Conservation (phyloP, 92 coral and sea anemone species). For the Muricea muricata region DNA sequence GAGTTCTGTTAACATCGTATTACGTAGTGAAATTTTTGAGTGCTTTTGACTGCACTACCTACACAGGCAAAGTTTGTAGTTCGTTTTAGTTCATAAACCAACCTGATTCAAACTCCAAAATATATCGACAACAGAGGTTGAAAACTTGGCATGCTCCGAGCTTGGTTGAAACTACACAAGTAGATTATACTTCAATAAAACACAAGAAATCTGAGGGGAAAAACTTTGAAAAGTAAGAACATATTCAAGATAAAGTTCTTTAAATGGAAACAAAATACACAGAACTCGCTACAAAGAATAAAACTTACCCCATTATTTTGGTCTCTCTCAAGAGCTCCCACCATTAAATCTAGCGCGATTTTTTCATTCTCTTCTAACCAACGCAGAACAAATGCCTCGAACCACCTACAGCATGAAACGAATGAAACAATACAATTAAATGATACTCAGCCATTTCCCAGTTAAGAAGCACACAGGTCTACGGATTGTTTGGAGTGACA, state of each 20-base stretch:
- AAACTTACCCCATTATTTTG: constrained; percentile 81
- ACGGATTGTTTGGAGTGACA: no score
- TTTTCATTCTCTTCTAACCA: constrained; percentile 99
- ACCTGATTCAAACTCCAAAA: constrained; percentile 96
- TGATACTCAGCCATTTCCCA: background rate
- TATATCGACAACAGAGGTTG: constrained; percentile 96
- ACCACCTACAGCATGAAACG: constrained; percentile 74
- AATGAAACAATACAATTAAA: background rate
- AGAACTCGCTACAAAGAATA: background rate
- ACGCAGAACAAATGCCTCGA: constrained; percentile 92
- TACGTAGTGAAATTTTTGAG: no score
- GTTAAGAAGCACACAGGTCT: background rate
- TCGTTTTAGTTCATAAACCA: constrained; percentile 4
- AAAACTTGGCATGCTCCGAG: constrained; percentile 83
- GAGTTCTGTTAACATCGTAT: no score
- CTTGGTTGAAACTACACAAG: constrained; percentile 81
- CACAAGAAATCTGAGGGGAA: no score
- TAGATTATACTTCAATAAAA: no score
- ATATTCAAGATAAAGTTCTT: background rate
- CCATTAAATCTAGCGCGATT: constrained; percentile 92
- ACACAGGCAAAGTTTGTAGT: no score
- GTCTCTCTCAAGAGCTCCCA: constrained; percentile 93
- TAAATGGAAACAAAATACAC: background rate
- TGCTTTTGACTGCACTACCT: no score
- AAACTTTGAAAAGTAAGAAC: no score